Evolutionary conservation across 2,888 invertebrate species (phyloP), one percentile per base, ranked within the genome.

Genomic region (Ochropleura leucogaster): DNA sequence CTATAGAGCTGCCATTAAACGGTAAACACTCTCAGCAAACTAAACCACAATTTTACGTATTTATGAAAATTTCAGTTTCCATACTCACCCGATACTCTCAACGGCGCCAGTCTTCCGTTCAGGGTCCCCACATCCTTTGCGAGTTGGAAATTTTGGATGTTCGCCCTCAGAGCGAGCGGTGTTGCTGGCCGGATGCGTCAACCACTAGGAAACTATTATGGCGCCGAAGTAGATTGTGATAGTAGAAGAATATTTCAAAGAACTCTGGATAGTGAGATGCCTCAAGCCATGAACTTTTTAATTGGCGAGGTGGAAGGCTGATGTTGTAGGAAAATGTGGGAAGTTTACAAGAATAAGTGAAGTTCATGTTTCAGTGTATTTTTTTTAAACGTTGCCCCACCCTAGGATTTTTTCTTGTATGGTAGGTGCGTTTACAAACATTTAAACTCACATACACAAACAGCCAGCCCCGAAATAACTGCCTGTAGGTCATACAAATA

Each of bases 41-140:
- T 77, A 12, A 2, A 30, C 68, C 55, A 62, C 65, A 64, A 55
- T 72, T 65, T 83, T 64, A 82, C 20, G 46, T 81, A 83, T 74
- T 79, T 68, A 79, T 72, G 75, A 75, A 85, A 83, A 77, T 77
- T 20, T 80, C 57, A 72, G 74, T 68, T 78, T 73, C 63, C 65
- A 69, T 42, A 44, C 44, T 53, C 64, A 53, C 59, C 47, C 67
- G 67, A 83, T 86, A 75, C 71, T 62, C 77, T 47, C 71, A 30
- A 68, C 74, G 65, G 68, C 46, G 70, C 70, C 62, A 65, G 80
- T 82, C 87, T 90, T 91, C 89, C 89, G 89, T 83, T 86, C 70
- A 63, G 88, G 87, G 84, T 84, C 80, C 85, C 92, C 92, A 89
- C 92, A 90, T 92, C 92, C 93, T 91, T 88, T 91, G 90, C 86